Evolutionary conservation across 2,888 invertebrate species (phyloP), one percentile per base, ranked within the genome.

Genomic region (Eledona agricola): DNA sequence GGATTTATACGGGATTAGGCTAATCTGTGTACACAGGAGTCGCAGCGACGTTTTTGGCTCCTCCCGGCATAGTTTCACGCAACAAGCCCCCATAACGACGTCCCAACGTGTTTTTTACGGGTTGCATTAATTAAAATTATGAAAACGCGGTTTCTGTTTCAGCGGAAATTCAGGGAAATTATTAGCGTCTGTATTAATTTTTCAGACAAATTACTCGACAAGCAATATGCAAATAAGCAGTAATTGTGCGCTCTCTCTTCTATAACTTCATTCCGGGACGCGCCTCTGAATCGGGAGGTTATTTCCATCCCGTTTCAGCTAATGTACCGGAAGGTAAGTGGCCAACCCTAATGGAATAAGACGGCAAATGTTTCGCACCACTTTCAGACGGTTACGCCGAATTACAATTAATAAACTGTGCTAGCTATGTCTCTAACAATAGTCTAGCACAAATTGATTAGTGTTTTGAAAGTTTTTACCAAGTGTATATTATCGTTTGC

Each of bases 21-120:
- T 70, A 70, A 70, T 70, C 69, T 69, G 67, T 69, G 59, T 69
- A 69, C 65, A 65, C 66, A 64, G 63, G 58, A 69, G 67, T 66
- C 58, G 60, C 51, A 65, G 66, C 64, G 67, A 65, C 51, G 61
- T 58, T 50, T 46, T 55, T 35, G 52, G 55, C 60, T 62, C 58
- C 56, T 57, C 60, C 47, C 26, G 58, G 55, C 60, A 60, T 58
- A 62, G 62, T 62, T 62, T 60, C 60, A 59, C 55, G 55, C 57
- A 59, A 57, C 47, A 37, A 38, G 58, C 57, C 64, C 55, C 67
- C 65, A 66, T 35, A 68, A 65, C 62, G 65, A n/a, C n/a, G n/a
- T n/a, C n/a, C n/a, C n/a, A n/a, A n/a, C n/a, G n/a, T n/a, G n/a
- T n/a, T n/a, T n/a, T n/a, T n/a, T n/a, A n/a, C n/a, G n/a, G n/a